A percentile compares a stretch with the other conserved stretches of the same genome.
Conservation (phyloP, 2,113 vertebrate species). For the Dicaeum eximium region DNA sequence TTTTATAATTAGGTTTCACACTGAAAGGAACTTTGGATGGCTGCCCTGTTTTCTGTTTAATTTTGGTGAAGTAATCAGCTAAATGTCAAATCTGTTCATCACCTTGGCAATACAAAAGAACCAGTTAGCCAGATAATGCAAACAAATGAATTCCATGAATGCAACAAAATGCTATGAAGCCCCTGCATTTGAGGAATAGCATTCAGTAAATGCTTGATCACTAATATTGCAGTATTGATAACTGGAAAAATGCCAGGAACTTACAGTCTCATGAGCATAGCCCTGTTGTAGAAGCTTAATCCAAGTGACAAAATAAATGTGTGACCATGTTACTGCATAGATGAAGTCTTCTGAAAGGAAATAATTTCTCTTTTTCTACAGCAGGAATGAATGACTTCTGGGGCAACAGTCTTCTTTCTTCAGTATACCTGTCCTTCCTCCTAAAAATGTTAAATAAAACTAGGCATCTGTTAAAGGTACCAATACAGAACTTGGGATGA, state of each 20-base stretch:
- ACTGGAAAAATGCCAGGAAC: neutral
- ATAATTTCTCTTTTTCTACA: neutral
- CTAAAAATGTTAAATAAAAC: neutral
- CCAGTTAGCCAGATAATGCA: slow-evolving; percentile 22
- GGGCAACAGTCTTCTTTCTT: neutral
- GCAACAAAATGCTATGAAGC: slow-evolving; percentile 3
- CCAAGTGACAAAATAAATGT: slow-evolving; percentile 29
- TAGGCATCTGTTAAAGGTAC: neutral
- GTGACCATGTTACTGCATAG: neutral
- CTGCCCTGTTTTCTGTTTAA: slow-evolving; percentile 66
- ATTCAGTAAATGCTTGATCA: slow-evolving; percentile 4
- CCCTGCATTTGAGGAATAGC: slow-evolving; percentile 23
- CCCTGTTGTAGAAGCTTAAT: neutral
- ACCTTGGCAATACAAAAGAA: slow-evolving; percentile 51
- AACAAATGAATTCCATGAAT: slow-evolving; percentile 42
- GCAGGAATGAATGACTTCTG: neutral
- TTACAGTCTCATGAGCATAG: neutral
- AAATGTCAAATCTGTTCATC: slow-evolving; percentile 49
- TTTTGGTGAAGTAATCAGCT: slow-evolving; percentile 55
- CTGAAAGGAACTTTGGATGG: slow-evolving; percentile 60
- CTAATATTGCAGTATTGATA: slow-evolving; percentile 1
- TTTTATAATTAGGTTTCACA: slow-evolving; percentile 76
- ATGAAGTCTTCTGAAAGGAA: neutral
- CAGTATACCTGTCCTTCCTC: neutral
- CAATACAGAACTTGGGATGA: neutral